Base-by-base conservation (phyloP, 1,140 invertebrate species). In the Drosophila mauritiana region DNA sequence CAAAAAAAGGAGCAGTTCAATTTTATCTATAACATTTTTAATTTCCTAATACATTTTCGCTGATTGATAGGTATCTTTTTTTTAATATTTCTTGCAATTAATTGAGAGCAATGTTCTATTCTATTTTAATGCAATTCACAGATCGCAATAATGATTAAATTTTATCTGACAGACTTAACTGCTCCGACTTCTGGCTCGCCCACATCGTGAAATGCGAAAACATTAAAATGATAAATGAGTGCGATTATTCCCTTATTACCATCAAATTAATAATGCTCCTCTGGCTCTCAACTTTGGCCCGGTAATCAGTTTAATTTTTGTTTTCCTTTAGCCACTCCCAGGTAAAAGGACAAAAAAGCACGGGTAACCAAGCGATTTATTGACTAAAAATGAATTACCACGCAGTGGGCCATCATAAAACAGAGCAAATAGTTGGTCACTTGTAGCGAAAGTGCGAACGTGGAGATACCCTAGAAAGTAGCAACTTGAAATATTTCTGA, bases 141-240 rank as follows among this genome's bases (percentile, higher is more conserved):
- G 27, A 27, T 27, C 27, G 27, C 27, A 31, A 2, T 22, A 58
- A 34, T 64, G 54, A 22, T 4, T 39, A 63, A 45, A 61, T 48
- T 25, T 13, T 46, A 74, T 81, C 48, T 48, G 7, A 11, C 17
- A 31, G 8, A 22, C 48, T 25, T 39, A 54, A 25, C n/a, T 37
- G 64, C 43, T 45, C 13, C 36, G 34, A 46, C 20, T 45, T 34
- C 13, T 57, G 75, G 27, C 67, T 43, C 58, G 65, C 57, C 53
- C 53, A 34, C 22, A 4, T 43, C 36, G 27, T 15, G 8, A 43
- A 74, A 43, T 49, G 45, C 43, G 42, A 80, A 78, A 54, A 56
- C 75, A 86, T 82, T 76, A 86, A 73, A 79, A 88, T 86, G 83
- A 86, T 86, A 86, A 86, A 86, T 86, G 83, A 86, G 84, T 49